Conservation (phyloP, 2,113 vertebrate genomes). For the Pitta sordida region DNA sequence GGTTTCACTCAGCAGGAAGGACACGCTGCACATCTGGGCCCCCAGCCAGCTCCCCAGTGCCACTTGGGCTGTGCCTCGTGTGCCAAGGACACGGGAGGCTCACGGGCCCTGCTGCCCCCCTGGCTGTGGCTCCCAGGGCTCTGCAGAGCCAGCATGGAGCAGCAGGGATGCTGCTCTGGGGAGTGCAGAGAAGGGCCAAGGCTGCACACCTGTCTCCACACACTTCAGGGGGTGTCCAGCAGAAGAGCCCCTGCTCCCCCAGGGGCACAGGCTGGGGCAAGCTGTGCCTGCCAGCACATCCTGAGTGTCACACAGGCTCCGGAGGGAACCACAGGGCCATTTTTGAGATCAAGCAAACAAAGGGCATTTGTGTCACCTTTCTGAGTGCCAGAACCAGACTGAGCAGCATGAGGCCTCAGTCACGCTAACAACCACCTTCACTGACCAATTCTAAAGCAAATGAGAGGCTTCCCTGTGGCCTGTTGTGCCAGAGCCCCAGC, state of each 20-base stretch:
- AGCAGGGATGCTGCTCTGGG: not conserved
- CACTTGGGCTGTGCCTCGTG: not conserved
- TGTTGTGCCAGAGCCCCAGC: not conserved
- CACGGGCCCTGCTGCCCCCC: not conserved
- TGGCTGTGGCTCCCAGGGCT: fast-evolving
- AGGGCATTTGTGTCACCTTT: not conserved
- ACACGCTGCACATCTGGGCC: not conserved
- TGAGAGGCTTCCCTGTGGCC: not conserved
- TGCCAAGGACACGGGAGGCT: not conserved
- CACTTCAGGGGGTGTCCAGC: not conserved
- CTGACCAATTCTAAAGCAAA: not conserved
- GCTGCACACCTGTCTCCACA: not conserved
- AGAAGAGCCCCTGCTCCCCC: fast-evolving
- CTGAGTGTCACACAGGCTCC: fast-evolving
- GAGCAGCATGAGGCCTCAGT: not conserved
- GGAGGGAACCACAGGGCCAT: not conserved
- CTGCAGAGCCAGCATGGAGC: not conserved
- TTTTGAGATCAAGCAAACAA: not conserved
- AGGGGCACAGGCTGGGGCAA: not conserved
- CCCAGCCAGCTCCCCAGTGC: not conserved
- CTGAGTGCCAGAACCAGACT: not conserved
- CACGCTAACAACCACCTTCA: not conserved
- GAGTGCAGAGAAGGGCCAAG: no score
- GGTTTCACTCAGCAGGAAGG: not conserved
- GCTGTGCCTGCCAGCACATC: fast-evolving